phyloP scores from a whole-genome alignment of 2,797 vertebrate genomes.

The Esox masquinongy region DNA sequence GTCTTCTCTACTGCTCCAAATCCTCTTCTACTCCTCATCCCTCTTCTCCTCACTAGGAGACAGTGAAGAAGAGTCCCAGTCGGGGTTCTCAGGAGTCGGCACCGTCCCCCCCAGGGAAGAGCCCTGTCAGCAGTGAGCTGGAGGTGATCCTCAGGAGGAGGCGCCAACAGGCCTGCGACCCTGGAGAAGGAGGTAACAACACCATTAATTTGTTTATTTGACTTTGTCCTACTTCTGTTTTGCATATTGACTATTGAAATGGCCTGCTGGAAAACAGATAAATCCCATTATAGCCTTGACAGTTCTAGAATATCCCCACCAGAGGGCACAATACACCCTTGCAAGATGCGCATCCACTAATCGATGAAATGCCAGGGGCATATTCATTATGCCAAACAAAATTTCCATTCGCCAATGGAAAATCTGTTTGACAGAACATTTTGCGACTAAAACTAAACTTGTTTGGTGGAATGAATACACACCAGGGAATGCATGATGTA shows the following conservation, averaged over 20 bases:
- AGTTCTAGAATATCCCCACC: neutral
- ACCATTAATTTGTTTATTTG: neutral
- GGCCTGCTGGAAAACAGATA: neutral
- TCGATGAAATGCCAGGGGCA: too few relatives aligned
- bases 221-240: neutral
- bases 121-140: constrained; percentile 75
- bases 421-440: too few relatives aligned
- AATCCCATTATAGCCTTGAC: neutral
- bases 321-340: neutral
- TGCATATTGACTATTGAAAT: neutral
- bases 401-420: neutral
- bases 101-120: constrained; percentile 61
- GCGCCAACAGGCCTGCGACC: constrained; percentile 78
- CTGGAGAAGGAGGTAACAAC: constrained; percentile 62
- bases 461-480: neutral
- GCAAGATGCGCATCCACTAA: neutral
- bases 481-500: neutral
- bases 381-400: neutral
- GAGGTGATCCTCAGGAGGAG: constrained; percentile 80
- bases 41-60: constrained; percentile 63
- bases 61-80: constrained; percentile 81
- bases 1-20: too few relatives aligned
- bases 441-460: too few relatives aligned
- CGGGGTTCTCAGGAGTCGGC: constrained; percentile 73
- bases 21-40: neutral